phyloP scores from a whole-genome alignment of 1,140 invertebrate species.

The Ostrea edulis region DNA sequence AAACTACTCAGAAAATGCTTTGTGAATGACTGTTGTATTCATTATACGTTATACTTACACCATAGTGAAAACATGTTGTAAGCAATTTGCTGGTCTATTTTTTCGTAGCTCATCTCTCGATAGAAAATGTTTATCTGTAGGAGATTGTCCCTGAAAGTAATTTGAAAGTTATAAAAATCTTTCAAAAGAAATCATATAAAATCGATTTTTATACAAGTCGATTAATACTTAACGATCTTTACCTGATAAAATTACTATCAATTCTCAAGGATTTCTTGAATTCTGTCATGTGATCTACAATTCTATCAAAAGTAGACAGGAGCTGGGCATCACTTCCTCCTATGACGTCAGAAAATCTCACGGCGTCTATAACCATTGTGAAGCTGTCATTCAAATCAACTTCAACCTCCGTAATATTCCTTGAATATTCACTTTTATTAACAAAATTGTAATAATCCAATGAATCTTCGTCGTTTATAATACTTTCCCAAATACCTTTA shows the following conservation, averaged over 20 bases:
- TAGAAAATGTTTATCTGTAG: slow-evolving; percentile 69
- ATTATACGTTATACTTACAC: slow-evolving; percentile 62
- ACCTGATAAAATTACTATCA: slow-evolving; percentile 14
- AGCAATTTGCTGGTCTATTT: slow-evolving; percentile 67
- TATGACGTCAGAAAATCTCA: slow-evolving; percentile 3
- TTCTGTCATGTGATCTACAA: neutral
- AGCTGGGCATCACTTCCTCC: neutral
- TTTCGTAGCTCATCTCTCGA: slow-evolving; percentile 68
- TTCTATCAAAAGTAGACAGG: neutral
- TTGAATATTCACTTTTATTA: slow-evolving; percentile 51
- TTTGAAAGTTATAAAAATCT: neutral
- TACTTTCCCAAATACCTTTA: slow-evolving; percentile 53
- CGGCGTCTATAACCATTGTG: neutral
- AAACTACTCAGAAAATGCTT: too few species aligned
- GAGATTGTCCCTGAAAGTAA: slow-evolving; percentile 68
- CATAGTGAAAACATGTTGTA: slow-evolving; percentile 69
- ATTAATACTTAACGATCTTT: neutral
- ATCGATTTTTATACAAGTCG: neutral
- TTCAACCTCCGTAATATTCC: slow-evolving; percentile 49
- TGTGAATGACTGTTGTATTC: too few species aligned
- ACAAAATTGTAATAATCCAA: slow-evolving; percentile 61
- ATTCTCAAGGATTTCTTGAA: neutral
- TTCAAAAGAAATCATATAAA: neutral
- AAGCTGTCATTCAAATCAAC: neutral
- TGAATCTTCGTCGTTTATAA: slow-evolving; percentile 63